Evolutionary conservation across 1,140 invertebrate genomes (phyloP), one percentile per base, ranked within the genome.

Genomic region (Drosophila pachea): DNA sequence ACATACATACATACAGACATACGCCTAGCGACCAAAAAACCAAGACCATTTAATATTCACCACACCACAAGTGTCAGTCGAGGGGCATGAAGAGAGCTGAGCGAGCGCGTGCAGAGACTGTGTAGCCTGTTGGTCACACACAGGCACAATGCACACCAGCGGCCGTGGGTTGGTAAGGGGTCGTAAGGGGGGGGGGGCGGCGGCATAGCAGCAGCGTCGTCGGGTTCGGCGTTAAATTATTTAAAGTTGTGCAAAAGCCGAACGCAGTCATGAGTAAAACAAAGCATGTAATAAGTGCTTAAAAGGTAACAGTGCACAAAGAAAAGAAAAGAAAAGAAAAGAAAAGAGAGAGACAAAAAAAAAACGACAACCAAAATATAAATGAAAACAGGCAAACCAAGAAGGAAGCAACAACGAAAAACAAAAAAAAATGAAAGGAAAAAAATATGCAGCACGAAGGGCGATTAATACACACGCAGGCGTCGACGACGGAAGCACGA

Each of bases 211-310:
- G 22, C 22, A 4, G 33, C 14, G 42, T 16, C 43, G 22, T 2
- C 6, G 52, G 11, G 53, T 36, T 11, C 38, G 53, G 38, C 56
- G 71, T 43, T 83, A 78, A 83, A 78, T 83, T 84, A 83, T 83
- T 83, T 83, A 83, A 83, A 78, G 68, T 75, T 83, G 58, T 58
- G 40, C 45, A 50, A 56, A 49, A 58, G 48, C 36, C 36, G 29
- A 55, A 47, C 49, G 49, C 47, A 43, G 16, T 36, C 52, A 40
- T 35, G 64, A 69, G 56, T 64, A 78, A 78, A 74, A 78, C 76
- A 78, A 67, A 71, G 58, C 69, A 66, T 73, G 74, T 66, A 78
- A 66, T 73, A 76, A 78, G 61, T 76, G 60, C 54, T 76, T 72
- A 73, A 79, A 79, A 79, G 68, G 77, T 66, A 67, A 42, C 16